phyloP scores from a whole-genome alignment of 2,797 vertebrate species.

The Cichlasoma orientale region DNA sequence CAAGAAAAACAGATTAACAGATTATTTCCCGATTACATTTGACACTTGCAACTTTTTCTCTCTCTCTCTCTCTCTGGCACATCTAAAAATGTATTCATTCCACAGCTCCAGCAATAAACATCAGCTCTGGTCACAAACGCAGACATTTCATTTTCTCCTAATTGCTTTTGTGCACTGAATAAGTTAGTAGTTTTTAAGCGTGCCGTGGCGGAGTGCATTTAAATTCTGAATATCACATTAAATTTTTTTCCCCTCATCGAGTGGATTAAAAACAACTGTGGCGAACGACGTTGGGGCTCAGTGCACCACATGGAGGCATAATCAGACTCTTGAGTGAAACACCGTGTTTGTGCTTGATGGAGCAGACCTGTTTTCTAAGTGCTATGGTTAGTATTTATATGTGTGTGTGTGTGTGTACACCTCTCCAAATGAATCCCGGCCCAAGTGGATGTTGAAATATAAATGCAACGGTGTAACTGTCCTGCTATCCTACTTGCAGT shows the following conservation, averaged over 20 bases:
- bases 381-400: conserved; percentile 36
- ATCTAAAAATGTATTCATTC: conserved; percentile 37
- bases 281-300: conserved; percentile 16
- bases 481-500: conserved; percentile 35
- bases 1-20: conserved; percentile 34
- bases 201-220: conserved; percentile 14
- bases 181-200: conserved; percentile 39
- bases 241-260: not conserved
- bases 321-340: conserved; percentile 5
- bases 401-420: conserved; percentile 14
- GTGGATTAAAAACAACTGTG: conserved; percentile 11
- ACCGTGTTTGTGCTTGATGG: conserved; percentile 7
- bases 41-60: not conserved
- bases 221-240: conserved; percentile 13
- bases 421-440: conserved; percentile 30
- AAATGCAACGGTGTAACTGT: conserved; percentile 49
- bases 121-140: conserved; percentile 23
- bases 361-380: conserved; percentile 31
- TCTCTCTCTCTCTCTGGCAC: not conserved
- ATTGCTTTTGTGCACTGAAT: conserved; percentile 52
- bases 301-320: conserved; percentile 1
- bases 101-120: conserved; percentile 35
- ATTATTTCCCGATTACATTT: conserved; percentile 15
- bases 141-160: conserved; percentile 48
- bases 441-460: conserved; percentile 66